Percentiles rank a stretch among this genome's conserved stretches.
These are phyloP conservation scores for Heliothis subflexa DNA, from an alignment of 1,140 invertebrate species.

Conservation along the genomic window DNA sequence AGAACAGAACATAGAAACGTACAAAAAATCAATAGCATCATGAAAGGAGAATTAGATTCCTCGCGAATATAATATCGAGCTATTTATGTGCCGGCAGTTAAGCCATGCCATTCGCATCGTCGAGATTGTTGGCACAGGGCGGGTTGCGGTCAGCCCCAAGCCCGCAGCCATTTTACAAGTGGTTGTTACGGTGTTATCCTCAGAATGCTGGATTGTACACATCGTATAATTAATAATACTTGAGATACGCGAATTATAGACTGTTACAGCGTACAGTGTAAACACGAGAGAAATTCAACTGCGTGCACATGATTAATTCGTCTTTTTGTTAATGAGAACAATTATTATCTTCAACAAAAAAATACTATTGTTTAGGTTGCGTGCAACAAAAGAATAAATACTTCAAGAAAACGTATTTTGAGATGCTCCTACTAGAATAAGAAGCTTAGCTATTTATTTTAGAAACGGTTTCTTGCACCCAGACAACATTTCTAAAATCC, in stretches of 20 bases:
- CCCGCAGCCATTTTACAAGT: conserved; percentile 69
- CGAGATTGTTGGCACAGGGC: conserved; percentile 61
- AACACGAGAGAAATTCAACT: not conserved
- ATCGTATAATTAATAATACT: conserved; percentile 57
- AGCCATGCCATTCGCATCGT: conserved; percentile 67
- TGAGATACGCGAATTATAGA: conserved; percentile 47
- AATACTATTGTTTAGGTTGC: not conserved
- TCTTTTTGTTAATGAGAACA: not conserved
- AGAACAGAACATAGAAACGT: not conserved
- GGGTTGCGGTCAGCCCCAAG: conserved; percentile 64
- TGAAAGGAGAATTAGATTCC: conserved; percentile 16
- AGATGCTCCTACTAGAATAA: not conserved
- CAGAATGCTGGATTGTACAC: conserved; percentile 64
- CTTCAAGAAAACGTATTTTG: conserved; percentile 1
- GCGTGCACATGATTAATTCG: not conserved
- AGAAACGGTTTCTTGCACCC: conserved; percentile 11
- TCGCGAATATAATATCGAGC: conserved; percentile 37
- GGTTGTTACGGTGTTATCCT: conserved; percentile 63
- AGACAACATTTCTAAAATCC: conserved; percentile 23
- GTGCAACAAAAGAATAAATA: conserved; percentile 13
- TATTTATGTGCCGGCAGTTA: conserved; percentile 42
- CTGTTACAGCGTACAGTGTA: not conserved
- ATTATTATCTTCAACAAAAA: not conserved
- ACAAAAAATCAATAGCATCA: not conserved
- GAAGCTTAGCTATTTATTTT: conserved; percentile 25